A percentile compares a stretch with the other conserved stretches of the same genome.
Evolutionary conservation across 2,797 vertebrate genomes (phyloP).

Genomic region (Psittacula derbiana): DNA sequence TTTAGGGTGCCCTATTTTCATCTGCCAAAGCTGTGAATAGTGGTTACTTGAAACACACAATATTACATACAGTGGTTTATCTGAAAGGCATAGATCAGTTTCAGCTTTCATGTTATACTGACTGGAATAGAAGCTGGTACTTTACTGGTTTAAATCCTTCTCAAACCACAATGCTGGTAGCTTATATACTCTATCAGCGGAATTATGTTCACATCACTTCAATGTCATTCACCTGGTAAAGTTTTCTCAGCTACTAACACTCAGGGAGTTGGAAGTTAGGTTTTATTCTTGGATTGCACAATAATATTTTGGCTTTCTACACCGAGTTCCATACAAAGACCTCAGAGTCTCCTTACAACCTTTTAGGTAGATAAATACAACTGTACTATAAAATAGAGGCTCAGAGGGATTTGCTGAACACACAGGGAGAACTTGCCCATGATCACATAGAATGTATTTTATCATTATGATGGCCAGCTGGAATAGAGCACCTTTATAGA

Average conservation of each 20-base stretch:
- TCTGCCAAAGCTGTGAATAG: not conserved
- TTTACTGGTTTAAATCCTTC: not conserved
- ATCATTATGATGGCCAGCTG: not conserved
- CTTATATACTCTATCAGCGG: not conserved
- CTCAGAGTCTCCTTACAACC: not conserved
- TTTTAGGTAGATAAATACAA: conserved; percentile 26
- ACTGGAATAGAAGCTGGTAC: not conserved
- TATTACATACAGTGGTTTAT: not conserved
- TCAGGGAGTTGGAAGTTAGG: not conserved
- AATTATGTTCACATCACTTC: not conserved
- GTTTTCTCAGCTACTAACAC: not conserved
- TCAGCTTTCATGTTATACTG: not conserved
- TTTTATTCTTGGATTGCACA: not conserved
- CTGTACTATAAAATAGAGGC: not conserved
- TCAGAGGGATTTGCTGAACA: not conserved
- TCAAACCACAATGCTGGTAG: not conserved
- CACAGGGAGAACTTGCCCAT: not conserved
- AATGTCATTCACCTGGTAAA: not conserved
- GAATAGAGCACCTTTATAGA: not conserved
- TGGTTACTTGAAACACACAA: not conserved
- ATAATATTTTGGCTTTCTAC: not conserved
- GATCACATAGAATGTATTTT: not conserved
- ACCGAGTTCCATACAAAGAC: not conserved
- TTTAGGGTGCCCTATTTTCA: not conserved
- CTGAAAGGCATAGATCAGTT: not conserved